Percentiles rank a stretch among this genome's conserved stretches.
These are phyloP conservation scores for Drosophila nigrodunni DNA, from an alignment of 1,140 invertebrate genomes.

Conservation along the genomic window DNA sequence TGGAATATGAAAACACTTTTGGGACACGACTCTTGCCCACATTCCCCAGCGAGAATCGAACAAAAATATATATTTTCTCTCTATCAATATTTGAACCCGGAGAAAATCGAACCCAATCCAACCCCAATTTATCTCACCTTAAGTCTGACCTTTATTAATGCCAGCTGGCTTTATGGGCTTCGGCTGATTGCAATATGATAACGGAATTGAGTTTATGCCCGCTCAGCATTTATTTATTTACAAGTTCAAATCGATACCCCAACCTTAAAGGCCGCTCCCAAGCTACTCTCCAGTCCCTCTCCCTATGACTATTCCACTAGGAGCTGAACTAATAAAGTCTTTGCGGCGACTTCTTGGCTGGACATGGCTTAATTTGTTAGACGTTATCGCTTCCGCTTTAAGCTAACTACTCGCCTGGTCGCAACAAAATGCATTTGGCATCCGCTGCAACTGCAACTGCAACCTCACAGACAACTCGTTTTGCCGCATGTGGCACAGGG, in stretches of 20 bases:
- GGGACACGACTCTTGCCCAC: conserved; percentile 3
- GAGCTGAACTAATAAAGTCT: conserved; percentile 62
- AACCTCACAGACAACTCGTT: conserved; percentile 51
- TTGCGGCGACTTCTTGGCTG: conserved; percentile 36
- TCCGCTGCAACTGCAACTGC: conserved; percentile 43
- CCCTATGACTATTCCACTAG: neutral
- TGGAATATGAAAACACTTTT: conserved; percentile 33
- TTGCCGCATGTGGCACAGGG: neutral
- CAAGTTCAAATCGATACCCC: conserved; percentile 43
- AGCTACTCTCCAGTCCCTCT: neutral
- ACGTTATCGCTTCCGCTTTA: conserved; percentile 75
- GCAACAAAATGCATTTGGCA: conserved; percentile 61
- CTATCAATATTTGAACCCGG: conserved; percentile 20
- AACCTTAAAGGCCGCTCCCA: neutral
- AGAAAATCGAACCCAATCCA: neutral
- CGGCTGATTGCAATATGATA: conserved; percentile 84
- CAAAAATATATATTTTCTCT: conserved; percentile 19
- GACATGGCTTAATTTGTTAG: conserved; percentile 80
- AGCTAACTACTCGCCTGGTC: conserved; percentile 50
- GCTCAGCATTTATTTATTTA: conserved; percentile 54
- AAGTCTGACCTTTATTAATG: conserved; percentile 43
- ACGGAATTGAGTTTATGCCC: conserved; percentile 61
- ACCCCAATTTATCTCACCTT: neutral
- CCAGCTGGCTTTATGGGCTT: conserved; percentile 80
- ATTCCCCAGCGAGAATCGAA: conserved; percentile 21